Evolutionary conservation across 1,140 invertebrate species (phyloP), one percentile per base, ranked within the genome.

Genomic region (Fragariocoptes setiger): DNA sequence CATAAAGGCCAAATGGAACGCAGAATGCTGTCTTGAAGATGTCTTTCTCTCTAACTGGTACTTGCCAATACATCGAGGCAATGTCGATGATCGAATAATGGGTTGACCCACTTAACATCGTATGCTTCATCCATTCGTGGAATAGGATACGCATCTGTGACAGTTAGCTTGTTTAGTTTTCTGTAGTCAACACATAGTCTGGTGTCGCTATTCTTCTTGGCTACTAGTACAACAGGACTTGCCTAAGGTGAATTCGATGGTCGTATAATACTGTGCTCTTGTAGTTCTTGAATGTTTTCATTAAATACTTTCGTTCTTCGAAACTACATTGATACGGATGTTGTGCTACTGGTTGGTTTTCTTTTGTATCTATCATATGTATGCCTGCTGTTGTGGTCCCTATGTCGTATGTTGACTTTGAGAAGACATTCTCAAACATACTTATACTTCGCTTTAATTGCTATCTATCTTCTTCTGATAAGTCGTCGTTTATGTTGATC

Each of bases 111-210:
- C 17, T 47, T 5, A 51, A 8, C 16, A 35, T 25, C 31, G 13
- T n/a, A 38, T 44, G 35, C 44, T 40, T 53, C 53, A 12, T 43
- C 21, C n/a, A 52, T 45, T 31, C 42, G 48, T 1, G 52, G 49
- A 13, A 53, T 18, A 2, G 47, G 49, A 37, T 52, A 54, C 4
- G 21, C 46, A 46, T 54, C 52, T 18, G 42, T 41, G n/a, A 40
- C 41, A 8, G 52, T 54, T 3, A 42, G 19, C 4, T 22, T 19
- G 39, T 55, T 56, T 3, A 55, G 43, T 4, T 17, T 15, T 37
- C 48, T 41, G 39, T 49, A 56, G 37, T 56, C 53, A 5, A 48
- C 49, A 17, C 42, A 43, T n/a, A 43, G 43, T 14, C 53, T 8
- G 40, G 43, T 47, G 19, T 50, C 37, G 13, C 42, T 45, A 19